These are phyloP conservation scores for Trachops cirrhosus DNA, from an alignment of 2,797 vertebrate species.

Conservation along the genomic window DNA sequence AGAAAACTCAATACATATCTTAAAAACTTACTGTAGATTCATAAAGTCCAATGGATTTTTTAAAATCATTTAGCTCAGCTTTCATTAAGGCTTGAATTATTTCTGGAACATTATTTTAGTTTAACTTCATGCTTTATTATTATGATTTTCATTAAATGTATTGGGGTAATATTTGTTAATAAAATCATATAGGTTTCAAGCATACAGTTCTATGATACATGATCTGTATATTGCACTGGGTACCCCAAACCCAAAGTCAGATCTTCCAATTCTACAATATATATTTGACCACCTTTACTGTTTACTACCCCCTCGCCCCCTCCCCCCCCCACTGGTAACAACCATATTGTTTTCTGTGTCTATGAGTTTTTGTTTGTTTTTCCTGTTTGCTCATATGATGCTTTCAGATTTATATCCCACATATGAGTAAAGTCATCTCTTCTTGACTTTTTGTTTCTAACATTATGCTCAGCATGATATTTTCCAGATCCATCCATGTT, in stretches of 20 bases:
- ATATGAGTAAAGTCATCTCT: background rate
- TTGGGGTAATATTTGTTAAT: background rate
- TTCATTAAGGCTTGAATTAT: background rate
- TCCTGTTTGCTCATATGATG: background rate
- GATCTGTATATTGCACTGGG: background rate
- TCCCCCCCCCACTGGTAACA: background rate
- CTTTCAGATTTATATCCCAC: background rate
- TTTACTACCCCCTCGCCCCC: no score
- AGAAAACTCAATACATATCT: background rate
- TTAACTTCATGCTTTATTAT: background rate
- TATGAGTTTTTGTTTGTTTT: background rate
- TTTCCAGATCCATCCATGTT: background rate
- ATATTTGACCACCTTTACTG: background rate
- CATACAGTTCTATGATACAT: background rate
- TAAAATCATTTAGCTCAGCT: background rate
- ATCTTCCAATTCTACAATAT: background rate
- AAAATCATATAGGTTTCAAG: background rate
- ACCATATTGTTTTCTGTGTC: background rate
- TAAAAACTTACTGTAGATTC: background rate
- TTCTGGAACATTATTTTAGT: conserved; percentile 7
- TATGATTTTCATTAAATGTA: background rate
- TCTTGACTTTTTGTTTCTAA: background rate
- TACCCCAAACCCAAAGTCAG: background rate
- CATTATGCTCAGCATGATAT: background rate
- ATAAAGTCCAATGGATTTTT: background rate